Evolutionary conservation across 2,888 invertebrate genomes (phyloP).

Genomic region (Caenorhabditis wallacei): DNA sequence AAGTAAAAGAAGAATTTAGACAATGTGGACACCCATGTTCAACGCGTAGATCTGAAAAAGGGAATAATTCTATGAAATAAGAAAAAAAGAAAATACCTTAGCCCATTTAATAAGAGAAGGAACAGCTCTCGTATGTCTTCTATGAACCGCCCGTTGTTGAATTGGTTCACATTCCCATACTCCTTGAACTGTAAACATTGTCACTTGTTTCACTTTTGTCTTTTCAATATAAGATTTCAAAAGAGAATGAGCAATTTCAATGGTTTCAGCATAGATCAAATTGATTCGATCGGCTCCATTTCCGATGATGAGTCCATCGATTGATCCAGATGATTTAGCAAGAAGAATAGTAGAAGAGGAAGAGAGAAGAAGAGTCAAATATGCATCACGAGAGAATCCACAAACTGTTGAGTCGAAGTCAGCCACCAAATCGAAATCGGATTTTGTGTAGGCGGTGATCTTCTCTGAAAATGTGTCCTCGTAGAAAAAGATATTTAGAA

Average conservation of each 20-base stretch:
- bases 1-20: slow-evolving; percentile 38
- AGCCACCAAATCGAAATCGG: slow-evolving; percentile 71
- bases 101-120: slow-evolving; percentile 81
- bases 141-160: slow-evolving; percentile 74
- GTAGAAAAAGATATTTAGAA: too few relatives aligned
- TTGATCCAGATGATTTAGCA: slow-evolving; percentile 61
- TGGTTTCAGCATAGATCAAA: slow-evolving; percentile 78
- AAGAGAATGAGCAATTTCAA: slow-evolving; percentile 78
- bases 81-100: slow-evolving; percentile 60
- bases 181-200: slow-evolving; percentile 72
- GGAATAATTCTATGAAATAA: neutral
- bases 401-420: slow-evolving; percentile 79
- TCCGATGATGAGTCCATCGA: slow-evolving; percentile 68
- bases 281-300: slow-evolving; percentile 68
- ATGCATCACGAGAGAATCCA: slow-evolving; percentile 70
- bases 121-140: slow-evolving; percentile 81
- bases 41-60: slow-evolving; percentile 71
- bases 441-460: slow-evolving; percentile 62
- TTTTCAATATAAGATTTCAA: slow-evolving; percentile 73
- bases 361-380: slow-evolving; percentile 57
- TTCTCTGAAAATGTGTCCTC: slow-evolving; percentile 66
- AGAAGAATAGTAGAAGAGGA: slow-evolving; percentile 60
- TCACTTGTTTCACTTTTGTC: slow-evolving; percentile 74
- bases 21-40: slow-evolving; percentile 74
- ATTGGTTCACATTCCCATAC: slow-evolving; percentile 74